Evolutionary conservation across 2,888 invertebrate genomes (phyloP), one percentile per base, ranked within the genome.

Genomic region (Dorcus hopei): DNA sequence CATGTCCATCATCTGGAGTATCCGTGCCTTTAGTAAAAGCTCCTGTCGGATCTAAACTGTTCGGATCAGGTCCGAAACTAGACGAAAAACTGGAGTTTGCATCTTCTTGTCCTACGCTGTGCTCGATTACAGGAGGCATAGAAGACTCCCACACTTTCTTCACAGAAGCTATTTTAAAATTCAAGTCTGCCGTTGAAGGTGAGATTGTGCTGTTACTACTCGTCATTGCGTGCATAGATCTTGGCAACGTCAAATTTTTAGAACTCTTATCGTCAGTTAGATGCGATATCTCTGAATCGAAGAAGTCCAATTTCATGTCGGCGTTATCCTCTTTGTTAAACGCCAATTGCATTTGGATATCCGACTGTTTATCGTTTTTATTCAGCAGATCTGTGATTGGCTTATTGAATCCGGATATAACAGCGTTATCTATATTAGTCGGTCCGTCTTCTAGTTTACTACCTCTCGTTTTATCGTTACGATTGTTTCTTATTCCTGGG

Each of bases 221-320:
- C 16, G 78, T 78, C 38, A 81, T 79, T 65, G 84, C 81, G 62
- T 86, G 85, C 66, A 88, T 87, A 1, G 83, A 81, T 57, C 81
- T 77, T n/a, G 86, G 82, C 69, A 87, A 73, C 47, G 76, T 77
- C 50, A 63, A 47, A 65, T 78, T 80, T 66, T 84, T 83, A 40
- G 82, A 77, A 6, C 80, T 79, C 73, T 90, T 90, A 65, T 90
- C 90, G 54, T 89, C 90, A 2, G 89, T 86, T 47, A 90, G 80
- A 74, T 87, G 89, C 11, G 86, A 86, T 52, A 93, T 82, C 69
- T 91, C 92, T 14, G 91, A 88, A 72, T 94, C 93, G 77, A 95
- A 95, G 76, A 96, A 96, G 77, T 95, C 94, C 56, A 96, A 81
- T 78, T 95, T 95, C 86, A 95, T 92, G 72, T 94, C 94, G 26